Evolutionary conservation across 2,888 invertebrate species (phyloP).

Genomic region (Tyria jacobaeae): DNA sequence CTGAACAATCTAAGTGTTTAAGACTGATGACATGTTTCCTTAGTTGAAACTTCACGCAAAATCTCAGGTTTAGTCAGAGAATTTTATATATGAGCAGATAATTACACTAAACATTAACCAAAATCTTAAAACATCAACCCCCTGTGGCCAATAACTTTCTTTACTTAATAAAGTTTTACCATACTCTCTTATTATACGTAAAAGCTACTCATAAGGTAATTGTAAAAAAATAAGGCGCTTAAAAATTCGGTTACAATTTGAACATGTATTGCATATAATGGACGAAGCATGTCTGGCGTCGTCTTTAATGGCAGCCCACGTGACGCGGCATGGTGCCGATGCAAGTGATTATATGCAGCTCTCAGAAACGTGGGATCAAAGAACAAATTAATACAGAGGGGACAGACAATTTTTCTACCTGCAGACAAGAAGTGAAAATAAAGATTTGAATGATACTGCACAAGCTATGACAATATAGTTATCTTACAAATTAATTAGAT

Average conservation of each 20-base stretch:
- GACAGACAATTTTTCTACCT: background rate
- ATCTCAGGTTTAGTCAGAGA: no score
- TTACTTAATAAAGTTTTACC: background rate
- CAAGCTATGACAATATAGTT: background rate
- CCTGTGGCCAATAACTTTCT: no score
- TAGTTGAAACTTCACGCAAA: no score
- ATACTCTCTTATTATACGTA: no score
- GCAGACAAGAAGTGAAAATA: background rate
- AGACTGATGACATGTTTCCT: no score
- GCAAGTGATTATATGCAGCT: conserved; percentile 63
- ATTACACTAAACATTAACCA: no score
- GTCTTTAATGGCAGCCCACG: conserved; percentile 57
- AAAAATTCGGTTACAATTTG: conserved; percentile 26
- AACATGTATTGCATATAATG: conserved; percentile 44
- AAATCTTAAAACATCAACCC: no score
- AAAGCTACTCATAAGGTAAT: no score
- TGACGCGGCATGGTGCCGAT: conserved; percentile 57
- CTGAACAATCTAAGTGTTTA: no score
- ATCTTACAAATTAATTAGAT: no score
- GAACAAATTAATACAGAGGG: conserved; percentile 27
- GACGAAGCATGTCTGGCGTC: conserved; percentile 48
- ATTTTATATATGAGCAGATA: no score
- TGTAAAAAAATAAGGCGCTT: background rate
- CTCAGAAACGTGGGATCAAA: conserved; percentile 53
- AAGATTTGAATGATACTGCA: no score